Evolutionary conservation across 2,888 invertebrate genomes (phyloP).

Genomic region (Drosophila flavopinicola): DNA sequence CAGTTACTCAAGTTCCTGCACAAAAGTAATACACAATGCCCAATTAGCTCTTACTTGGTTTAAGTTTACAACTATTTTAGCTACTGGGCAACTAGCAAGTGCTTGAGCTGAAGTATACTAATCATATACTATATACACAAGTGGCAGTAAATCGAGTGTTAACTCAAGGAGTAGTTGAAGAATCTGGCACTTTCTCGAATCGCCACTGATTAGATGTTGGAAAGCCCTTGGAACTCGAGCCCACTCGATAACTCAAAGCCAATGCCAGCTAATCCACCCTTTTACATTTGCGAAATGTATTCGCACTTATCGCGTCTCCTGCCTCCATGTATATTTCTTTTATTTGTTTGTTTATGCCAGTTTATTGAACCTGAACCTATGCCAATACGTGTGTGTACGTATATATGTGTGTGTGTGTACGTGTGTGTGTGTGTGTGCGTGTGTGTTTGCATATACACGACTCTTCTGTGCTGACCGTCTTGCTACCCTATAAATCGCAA

Average conservation of each 20-base stretch:
- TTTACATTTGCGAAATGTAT: too few species aligned
- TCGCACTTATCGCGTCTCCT: conserved; percentile 17
- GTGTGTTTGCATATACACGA: too few species aligned
- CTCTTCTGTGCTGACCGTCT: neutral
- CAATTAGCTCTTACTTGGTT: neutral
- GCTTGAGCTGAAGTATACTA: neutral
- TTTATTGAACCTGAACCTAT: conserved; percentile 69
- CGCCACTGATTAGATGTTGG: neutral
- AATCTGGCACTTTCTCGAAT: neutral
- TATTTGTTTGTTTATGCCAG: conserved; percentile 38
- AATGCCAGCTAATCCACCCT: neutral
- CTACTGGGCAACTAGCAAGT: neutral
- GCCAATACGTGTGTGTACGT: conserved; percentile 34
- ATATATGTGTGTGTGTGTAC: neutral
- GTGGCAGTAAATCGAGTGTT: too few species aligned
- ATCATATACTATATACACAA: neutral
- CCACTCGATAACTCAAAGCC: neutral
- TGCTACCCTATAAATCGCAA: conserved; percentile 1
- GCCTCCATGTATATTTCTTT: neutral
- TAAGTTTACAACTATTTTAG: neutral
- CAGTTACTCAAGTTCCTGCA: too few species aligned
- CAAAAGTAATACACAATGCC: too few species aligned
- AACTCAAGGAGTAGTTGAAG: too few species aligned
- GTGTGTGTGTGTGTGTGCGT: neutral
- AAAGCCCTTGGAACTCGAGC: neutral